A percentile compares a stretch with the other conserved stretches of the same genome.
Evolutionary conservation across 2,113 vertebrate genomes (phyloP).

Genomic region (Hassar affinis): DNA sequence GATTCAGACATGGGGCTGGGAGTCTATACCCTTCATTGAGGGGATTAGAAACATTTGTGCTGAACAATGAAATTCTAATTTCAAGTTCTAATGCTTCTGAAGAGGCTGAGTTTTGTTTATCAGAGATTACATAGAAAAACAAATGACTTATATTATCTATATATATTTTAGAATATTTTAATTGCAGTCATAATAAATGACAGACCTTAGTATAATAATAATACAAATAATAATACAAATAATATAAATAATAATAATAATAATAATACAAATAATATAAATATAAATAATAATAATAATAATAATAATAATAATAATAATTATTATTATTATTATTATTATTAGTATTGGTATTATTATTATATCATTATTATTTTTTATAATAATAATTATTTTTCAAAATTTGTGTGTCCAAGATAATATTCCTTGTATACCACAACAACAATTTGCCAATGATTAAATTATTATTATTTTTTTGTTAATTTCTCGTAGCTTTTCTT

Average conservation of each 20-base stretch:
- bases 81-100: background rate
- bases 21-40: background rate
- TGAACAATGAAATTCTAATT: background rate
- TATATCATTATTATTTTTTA: no score
- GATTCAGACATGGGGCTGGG: background rate
- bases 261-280: background rate
- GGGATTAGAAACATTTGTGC: background rate
- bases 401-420: background rate
- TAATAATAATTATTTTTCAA: no score
- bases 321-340: no score
- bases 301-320: no score
- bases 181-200: background rate
- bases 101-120: background rate
- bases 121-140: background rate
- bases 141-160: background rate
- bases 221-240: no score
- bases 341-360: no score
- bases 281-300: conserved; percentile 3
- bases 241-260: no score
- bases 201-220: background rate
- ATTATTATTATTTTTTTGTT: background rate
- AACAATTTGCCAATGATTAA: background rate
- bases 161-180: background rate
- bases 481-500: background rate
- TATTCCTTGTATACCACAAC: background rate